Percentiles rank a stretch among this genome's conserved stretches.
These are phyloP conservation scores for Meriones psammophilus DNA, from an alignment of 2,797 vertebrate genomes.

Conservation along the genomic window DNA sequence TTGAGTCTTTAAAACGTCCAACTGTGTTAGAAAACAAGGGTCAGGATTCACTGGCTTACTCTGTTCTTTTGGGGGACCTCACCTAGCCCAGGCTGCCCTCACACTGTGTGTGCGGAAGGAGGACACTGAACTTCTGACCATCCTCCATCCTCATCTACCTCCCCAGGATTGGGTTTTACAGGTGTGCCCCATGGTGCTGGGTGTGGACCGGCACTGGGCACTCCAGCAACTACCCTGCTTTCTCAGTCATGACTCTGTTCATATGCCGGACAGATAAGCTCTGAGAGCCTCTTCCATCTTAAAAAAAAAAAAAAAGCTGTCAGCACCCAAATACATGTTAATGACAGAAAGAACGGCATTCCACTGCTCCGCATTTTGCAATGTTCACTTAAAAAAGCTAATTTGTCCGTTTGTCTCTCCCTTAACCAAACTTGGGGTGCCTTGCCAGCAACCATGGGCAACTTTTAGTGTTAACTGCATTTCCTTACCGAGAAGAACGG, in stretches of 20 bases:
- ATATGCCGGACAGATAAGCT: constrained; percentile 60
- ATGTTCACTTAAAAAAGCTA: constrained; percentile 63
- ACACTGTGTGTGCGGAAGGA: background rate
- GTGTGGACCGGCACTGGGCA: background rate
- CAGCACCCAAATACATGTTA: constrained; percentile 76
- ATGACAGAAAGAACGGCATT: constrained; percentile 62
- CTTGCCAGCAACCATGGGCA: constrained; percentile 29
- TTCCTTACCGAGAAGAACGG: constrained; percentile 48
- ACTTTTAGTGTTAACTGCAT: constrained; percentile 33
- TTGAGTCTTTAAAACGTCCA: constrained; percentile 43
- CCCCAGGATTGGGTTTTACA: background rate
- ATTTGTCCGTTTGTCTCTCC: constrained; percentile 72
- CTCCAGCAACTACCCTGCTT: background rate
- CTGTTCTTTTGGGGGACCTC: background rate
- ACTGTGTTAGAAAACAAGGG: constrained; percentile 44
- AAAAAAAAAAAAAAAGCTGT: constrained; percentile 57
- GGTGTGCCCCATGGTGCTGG: background rate
- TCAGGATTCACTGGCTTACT: background rate
- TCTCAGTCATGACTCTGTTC: background rate
- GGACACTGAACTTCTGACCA: background rate
- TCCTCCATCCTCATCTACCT: background rate
- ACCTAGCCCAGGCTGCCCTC: background rate
- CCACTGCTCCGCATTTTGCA: constrained; percentile 61
- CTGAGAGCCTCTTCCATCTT: constrained; percentile 67
- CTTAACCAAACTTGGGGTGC: constrained; percentile 65